Evolutionary conservation across 2,888 invertebrate genomes (phyloP).

Genomic region (Charanyca ferruginea): DNA sequence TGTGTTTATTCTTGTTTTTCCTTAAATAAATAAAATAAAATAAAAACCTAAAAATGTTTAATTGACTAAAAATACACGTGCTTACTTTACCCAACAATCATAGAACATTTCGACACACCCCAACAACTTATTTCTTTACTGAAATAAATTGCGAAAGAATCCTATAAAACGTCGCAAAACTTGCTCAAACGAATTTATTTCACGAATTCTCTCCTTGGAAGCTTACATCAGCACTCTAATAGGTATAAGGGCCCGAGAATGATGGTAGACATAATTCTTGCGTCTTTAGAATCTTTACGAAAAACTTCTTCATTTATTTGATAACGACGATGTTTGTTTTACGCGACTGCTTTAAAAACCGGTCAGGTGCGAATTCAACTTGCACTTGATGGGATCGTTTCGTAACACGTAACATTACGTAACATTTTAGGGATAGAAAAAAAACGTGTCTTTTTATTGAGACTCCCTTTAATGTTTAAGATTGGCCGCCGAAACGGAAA

Average conservation of each 20-base stretch:
- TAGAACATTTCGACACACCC: not conserved
- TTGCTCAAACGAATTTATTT: constrained; percentile 29
- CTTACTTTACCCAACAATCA: not conserved
- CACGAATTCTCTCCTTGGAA: constrained; percentile 6
- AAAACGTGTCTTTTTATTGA: too few relatives aligned
- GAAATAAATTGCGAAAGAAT: constrained; percentile 27
- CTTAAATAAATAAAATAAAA: too few relatives aligned
- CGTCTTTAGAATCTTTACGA: not conserved
- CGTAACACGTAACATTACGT: too few relatives aligned
- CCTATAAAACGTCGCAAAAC: constrained; percentile 32
- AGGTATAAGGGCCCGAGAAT: not conserved
- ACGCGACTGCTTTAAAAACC: too few relatives aligned
- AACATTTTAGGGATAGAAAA: too few relatives aligned
- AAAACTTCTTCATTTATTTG: not conserved
- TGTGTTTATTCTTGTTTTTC: too few relatives aligned
- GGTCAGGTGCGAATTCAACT: too few relatives aligned
- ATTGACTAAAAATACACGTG: constrained; percentile 4
- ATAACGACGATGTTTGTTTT: too few relatives aligned
- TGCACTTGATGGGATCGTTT: too few relatives aligned
- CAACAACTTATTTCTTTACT: constrained; percentile 21
- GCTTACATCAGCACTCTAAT: constrained; percentile 25
- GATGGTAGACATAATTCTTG: not conserved
- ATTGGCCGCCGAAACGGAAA: too few relatives aligned
- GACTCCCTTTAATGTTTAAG: too few relatives aligned
- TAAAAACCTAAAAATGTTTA: too few relatives aligned